phyloP scores from a whole-genome alignment of 2,797 vertebrate species.

The Clarias pachynema region DNA sequence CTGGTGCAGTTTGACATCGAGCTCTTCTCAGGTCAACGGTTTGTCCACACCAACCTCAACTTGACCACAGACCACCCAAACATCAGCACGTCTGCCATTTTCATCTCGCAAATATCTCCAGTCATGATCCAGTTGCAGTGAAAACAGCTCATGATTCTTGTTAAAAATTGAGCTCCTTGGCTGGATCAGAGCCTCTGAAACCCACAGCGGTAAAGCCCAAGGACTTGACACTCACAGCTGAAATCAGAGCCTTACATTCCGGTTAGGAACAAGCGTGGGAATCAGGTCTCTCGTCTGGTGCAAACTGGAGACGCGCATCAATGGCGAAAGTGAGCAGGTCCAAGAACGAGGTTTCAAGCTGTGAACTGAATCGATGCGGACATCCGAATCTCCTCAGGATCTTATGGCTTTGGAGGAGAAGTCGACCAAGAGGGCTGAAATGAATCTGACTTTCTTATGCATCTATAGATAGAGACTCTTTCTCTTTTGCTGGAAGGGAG shows the following conservation, averaged over 20 bases:
- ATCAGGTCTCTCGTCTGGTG: slow-evolving; percentile 1
- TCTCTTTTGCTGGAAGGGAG: neutral
- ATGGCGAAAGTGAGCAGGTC: neutral
- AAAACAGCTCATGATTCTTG: slow-evolving; percentile 16
- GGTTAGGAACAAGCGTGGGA: slow-evolving; percentile 55
- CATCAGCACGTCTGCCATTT: slow-evolving; percentile 11
- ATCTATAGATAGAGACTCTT: slow-evolving; percentile 20
- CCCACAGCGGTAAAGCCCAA: slow-evolving; percentile 55
- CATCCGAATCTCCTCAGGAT: neutral
- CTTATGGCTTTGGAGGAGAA: neutral
- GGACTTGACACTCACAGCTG: slow-evolving; percentile 48
- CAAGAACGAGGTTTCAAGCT: slow-evolving; percentile 33
- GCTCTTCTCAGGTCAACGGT: slow-evolving; percentile 20
- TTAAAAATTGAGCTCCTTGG: slow-evolving; percentile 37
- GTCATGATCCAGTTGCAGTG: slow-evolving; percentile 13
- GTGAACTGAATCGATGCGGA: slow-evolving; percentile 8
- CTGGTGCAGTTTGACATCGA: neutral
- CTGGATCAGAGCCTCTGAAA: slow-evolving; percentile 43
- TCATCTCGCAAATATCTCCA: slow-evolving; percentile 30
- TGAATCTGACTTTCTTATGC: slow-evolving; percentile 33
- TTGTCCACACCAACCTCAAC: slow-evolving; percentile 1
- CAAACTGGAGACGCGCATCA: too few species aligned
- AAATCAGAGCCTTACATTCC: slow-evolving; percentile 67
- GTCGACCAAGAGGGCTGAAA: slow-evolving; percentile 21
- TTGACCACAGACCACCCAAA: slow-evolving; percentile 10